phyloP scores from a whole-genome alignment of 2,888 invertebrate species.

The Vandiemenella viatica region DNA sequence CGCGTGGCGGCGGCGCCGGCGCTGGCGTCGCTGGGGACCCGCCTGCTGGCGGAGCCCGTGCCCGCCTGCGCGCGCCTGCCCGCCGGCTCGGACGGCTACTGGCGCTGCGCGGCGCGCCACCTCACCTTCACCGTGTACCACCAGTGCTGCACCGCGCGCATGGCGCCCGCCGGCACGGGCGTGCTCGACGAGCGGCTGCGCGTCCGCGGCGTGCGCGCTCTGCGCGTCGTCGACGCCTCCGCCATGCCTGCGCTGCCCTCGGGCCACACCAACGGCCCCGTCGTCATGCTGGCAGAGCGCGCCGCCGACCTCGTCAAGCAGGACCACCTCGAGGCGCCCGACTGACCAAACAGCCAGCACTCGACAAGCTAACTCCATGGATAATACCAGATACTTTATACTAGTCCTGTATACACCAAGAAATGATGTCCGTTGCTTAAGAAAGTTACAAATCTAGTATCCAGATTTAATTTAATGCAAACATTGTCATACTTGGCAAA shows the following conservation, averaged over 20 bases:
- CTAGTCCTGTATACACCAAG: too few species aligned
- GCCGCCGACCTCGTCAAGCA: neutral
- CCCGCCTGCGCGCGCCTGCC: neutral
- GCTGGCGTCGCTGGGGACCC: slow-evolving; percentile 8
- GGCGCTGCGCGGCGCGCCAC: slow-evolving; percentile 21
- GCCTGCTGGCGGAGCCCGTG: slow-evolving; percentile 6
- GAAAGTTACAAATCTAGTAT: too few species aligned
- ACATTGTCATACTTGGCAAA: too few species aligned
- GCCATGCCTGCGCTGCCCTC: neutral
- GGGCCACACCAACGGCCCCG: neutral
- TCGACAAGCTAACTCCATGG: too few species aligned
- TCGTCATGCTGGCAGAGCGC: neutral
- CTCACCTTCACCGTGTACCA: slow-evolving; percentile 20
- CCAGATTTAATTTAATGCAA: too few species aligned
- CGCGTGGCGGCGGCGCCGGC: slow-evolving; percentile 16
- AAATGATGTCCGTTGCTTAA: too few species aligned
- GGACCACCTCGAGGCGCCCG: too few species aligned
- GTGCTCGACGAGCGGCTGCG: neutral
- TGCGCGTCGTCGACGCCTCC: neutral
- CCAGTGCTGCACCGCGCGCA: slow-evolving; percentile 7
- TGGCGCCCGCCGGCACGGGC: too few species aligned
- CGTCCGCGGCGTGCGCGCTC: neutral
- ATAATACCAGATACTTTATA: too few species aligned
- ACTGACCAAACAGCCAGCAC: too few species aligned
- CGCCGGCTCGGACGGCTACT: slow-evolving; percentile 20